Evolutionary conservation across 2,113 vertebrate species (phyloP).

Genomic region (Parotia lawesii): DNA sequence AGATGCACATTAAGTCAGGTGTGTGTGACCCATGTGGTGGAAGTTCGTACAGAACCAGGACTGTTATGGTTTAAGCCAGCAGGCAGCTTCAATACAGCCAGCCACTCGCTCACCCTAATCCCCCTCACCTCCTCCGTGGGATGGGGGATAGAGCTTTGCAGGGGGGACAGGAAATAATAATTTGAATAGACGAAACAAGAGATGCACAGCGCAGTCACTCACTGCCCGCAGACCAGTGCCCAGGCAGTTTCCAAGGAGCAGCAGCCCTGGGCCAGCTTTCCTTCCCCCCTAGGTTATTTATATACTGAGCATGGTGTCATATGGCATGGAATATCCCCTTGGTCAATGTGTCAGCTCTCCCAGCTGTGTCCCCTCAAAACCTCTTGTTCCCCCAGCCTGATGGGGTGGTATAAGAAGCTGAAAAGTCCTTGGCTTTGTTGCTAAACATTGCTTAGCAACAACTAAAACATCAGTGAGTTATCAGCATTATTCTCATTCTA

Average conservation of each 20-base stretch:
- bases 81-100: background rate
- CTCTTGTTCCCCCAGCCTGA: background rate
- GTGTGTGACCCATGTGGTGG: background rate
- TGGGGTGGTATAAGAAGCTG: background rate
- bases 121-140: background rate
- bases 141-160: background rate
- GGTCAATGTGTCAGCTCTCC: background rate
- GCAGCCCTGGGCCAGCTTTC: rapidly evolving
- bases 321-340: background rate
- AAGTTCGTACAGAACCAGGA: background rate
- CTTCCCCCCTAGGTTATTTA: background rate
- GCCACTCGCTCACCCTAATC: rapidly evolving
- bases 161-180: background rate
- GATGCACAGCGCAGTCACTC: background rate
- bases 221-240: background rate
- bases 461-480: background rate
- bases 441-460: background rate
- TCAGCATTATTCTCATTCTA: background rate
- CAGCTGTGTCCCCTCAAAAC: background rate
- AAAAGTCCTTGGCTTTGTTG: background rate
- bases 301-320: background rate
- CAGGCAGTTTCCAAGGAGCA: background rate
- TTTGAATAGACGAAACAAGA: background rate
- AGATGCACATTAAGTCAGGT: background rate
- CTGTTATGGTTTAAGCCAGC: background rate